Percentiles rank a stretch among this genome's conserved stretches.
These are phyloP conservation scores for Fragum fragum DNA, from an alignment of 2,888 invertebrate species.

Conservation along the genomic window DNA sequence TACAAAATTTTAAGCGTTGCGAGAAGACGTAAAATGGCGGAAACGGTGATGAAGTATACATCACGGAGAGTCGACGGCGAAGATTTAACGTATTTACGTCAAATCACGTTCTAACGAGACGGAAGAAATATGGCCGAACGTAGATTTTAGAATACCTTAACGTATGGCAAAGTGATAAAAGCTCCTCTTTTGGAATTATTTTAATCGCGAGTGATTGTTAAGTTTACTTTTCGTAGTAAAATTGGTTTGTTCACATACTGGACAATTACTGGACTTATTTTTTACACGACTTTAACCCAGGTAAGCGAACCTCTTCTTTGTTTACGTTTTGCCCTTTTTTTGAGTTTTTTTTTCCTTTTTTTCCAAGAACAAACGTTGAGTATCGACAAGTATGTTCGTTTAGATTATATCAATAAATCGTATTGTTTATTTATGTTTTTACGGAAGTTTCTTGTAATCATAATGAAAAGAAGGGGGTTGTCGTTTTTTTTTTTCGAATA, in stretches of 20 bases:
- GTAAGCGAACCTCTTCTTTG: no score
- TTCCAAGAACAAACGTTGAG: no score
- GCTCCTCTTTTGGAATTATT: neutral
- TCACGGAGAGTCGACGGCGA: constrained; percentile 6
- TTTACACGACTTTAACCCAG: neutral
- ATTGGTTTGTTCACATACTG: no score
- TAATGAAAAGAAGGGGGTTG: no score
- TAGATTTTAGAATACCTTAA: neutral
- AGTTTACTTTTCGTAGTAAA: neutral
- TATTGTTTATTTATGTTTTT: no score
- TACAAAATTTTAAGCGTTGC: no score
- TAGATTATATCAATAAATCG: no score
- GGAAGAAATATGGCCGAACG: constrained; percentile 24
- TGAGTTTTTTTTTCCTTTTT: no score
- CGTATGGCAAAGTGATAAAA: neutral
- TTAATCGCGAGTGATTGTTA: neutral
- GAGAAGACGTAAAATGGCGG: neutral
- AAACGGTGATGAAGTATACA: neutral
- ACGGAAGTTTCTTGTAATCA: no score
- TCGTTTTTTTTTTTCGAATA: no score
- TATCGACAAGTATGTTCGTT: no score
- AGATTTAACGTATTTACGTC: constrained; percentile 22
- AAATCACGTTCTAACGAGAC: constrained; percentile 21
- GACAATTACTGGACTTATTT: neutral
- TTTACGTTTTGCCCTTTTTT: no score